A percentile compares a stretch with the other conserved stretches of the same genome.
Evolutionary conservation across 1,140 invertebrate species (phyloP).

Genomic region (Drosophila sechellia): DNA sequence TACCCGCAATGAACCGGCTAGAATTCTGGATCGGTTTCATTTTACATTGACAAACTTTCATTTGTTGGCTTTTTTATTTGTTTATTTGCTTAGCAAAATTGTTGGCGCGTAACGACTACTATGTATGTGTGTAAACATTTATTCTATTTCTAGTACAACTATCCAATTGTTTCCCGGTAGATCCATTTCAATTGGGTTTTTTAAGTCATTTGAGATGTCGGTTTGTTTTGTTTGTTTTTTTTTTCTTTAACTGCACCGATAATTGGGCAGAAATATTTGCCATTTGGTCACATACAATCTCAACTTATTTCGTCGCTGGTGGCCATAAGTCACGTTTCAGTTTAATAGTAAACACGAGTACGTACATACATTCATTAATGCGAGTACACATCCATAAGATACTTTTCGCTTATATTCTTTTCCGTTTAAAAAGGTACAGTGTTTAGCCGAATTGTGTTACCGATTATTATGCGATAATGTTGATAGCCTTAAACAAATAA

Average conservation of each 20-base stretch:
- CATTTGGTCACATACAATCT: conserved; percentile 64
- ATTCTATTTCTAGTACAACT: conserved; percentile 16
- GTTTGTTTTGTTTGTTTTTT: conserved; percentile 10
- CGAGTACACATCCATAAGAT: neutral
- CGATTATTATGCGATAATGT: neutral
- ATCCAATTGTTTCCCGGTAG: conserved; percentile 14
- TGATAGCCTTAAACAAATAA: neutral
- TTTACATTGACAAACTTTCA: conserved; percentile 29
- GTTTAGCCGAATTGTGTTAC: neutral
- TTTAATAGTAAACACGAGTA: conserved; percentile 16
- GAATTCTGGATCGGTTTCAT: conserved; percentile 8
- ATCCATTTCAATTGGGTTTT: conserved; percentile 20
- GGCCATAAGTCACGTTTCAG: conserved; percentile 60
- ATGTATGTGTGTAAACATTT: neutral
- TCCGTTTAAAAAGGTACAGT: neutral
- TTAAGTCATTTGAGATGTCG: conserved; percentile 9
- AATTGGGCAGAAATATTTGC: conserved; percentile 62
- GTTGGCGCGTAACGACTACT: conserved; percentile 40
- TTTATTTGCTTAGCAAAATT: conserved; percentile 20
- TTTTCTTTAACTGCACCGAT: conserved; percentile 37
- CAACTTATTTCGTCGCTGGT: conserved; percentile 28
- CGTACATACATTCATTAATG: conserved; percentile 15
- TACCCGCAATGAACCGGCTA: conserved; percentile 8
- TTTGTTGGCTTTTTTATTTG: conserved; percentile 4
- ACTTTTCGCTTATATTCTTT: neutral